Evolutionary conservation across 2,888 invertebrate species (phyloP).

Genomic region (Argyra leucocephala): DNA sequence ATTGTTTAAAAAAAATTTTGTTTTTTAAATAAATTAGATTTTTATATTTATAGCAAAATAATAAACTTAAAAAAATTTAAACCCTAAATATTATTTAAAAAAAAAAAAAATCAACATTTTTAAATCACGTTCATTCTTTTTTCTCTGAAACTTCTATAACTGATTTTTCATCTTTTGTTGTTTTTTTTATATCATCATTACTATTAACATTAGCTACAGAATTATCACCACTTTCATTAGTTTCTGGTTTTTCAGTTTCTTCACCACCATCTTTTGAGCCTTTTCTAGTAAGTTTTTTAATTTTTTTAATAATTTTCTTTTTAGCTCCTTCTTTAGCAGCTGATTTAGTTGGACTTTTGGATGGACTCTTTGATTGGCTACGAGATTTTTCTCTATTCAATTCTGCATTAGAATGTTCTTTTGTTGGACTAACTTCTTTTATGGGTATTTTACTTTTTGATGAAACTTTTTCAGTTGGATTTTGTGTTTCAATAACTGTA

Average conservation of each 20-base stretch:
- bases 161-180: not conserved
- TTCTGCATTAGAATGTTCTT: not conserved
- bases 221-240: not conserved
- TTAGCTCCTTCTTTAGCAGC: slow-evolving; percentile 12
- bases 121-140: slow-evolving; percentile 3
- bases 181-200: not conserved
- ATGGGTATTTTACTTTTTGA: not conserved
- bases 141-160: not conserved
- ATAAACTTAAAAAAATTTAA: not conserved
- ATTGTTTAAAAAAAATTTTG: not conserved
- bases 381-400: too few relatives aligned
- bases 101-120: not conserved
- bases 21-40: too few relatives aligned
- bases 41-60: not conserved
- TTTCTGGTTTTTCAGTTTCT: not conserved
- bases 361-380: not conserved
- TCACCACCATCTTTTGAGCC: not conserved
- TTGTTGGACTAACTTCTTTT: not conserved
- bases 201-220: not conserved
- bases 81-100: not conserved
- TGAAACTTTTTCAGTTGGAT: not conserved
- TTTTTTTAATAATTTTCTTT: slow-evolving; percentile 18
- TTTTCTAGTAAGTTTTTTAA: slow-evolving; percentile 12
- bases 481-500: not conserved
- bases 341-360: not conserved